Evolutionary conservation across 1,140 invertebrate species (phyloP), one percentile per base, ranked within the genome.

Genomic region (Diuraphis noxia): DNA sequence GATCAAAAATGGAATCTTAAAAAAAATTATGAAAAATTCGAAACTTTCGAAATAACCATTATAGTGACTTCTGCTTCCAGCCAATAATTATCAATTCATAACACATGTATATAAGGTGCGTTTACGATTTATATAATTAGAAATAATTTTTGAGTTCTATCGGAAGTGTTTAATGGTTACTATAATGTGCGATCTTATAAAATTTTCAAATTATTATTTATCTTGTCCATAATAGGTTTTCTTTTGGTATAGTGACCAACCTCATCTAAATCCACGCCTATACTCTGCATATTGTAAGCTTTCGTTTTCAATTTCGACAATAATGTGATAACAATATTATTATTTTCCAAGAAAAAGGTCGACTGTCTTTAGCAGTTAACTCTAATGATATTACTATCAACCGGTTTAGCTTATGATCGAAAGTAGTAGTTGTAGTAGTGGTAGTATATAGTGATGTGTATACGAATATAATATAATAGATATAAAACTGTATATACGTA

Each of bases 331-430:
- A 85, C n/a, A 8, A 46, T 38, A 23, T 38, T 87, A 87, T 87
- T 87, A 38, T 87, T 30, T 87, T 87, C 34, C n/a, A 38, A 87
- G 49, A 56, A 87, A 82, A 87, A 87, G 85, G 25, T 38, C 34
- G 19, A 40, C 85, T 49, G 36, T 36, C 85, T 87, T 87, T 49
- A 56, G 49, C 85, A 56, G 49, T 52, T 10, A 87, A 43, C 40
- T 23, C 40, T 43, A 43, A 84, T 84, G 41, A 41, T 38, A 41
- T n/a, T n/a, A 13, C 30, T 43, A 84, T 84, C 49, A 87, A 87
- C 85, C 85, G 85, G 85, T 87, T 87, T 87, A 0, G 13, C 41
- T 46, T 84, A 84, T 84, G 82, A 84, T 84, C 82, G 82, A 84
- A 84, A 84, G 82, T 84, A 84, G 81, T 43, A 38, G 36, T 25